These are phyloP conservation scores for Aphis gossypii DNA, from an alignment of 1,140 invertebrate genomes.

Conservation along the genomic window DNA sequence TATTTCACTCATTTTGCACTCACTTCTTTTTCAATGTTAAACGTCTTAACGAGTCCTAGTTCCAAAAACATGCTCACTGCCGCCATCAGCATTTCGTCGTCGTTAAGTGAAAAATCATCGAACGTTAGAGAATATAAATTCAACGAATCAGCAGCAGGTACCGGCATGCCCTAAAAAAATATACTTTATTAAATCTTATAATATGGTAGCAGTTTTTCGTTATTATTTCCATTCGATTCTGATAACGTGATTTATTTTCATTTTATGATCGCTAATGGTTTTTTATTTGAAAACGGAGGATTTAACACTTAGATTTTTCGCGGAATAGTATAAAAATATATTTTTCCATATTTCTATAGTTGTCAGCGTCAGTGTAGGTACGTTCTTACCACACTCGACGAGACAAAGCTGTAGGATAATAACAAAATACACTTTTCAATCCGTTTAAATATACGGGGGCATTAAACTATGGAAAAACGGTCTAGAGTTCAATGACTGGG, in stretches of 20 bases:
- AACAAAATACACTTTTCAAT: slow-evolving; percentile 25
- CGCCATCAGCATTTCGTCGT: slow-evolving; percentile 68
- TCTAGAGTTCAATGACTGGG: slow-evolving; percentile 19
- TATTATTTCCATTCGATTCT: neutral
- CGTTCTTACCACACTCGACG: neutral
- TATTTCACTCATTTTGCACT: slow-evolving; percentile 62
- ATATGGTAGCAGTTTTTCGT: neutral
- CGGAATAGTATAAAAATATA: neutral
- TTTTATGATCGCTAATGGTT: neutral
- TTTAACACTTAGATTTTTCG: neutral
- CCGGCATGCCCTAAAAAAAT: slow-evolving; percentile 61
- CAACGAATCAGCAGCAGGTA: slow-evolving; percentile 64
- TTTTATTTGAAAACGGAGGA: neutral
- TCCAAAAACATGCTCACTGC: slow-evolving; percentile 70
- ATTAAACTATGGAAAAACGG: neutral
- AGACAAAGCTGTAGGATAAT: neutral
- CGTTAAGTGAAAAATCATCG: slow-evolving; percentile 67
- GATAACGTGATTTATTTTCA: neutral
- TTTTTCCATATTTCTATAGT: neutral
- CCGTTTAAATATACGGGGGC: neutral
- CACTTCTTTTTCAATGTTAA: slow-evolving; percentile 69
- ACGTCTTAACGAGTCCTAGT: slow-evolving; percentile 68
- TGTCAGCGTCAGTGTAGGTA: neutral
- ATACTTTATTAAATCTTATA: neutral
- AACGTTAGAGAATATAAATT: slow-evolving; percentile 66